Evolutionary conservation across 1,140 invertebrate genomes (phyloP).

Genomic region (Drosophila pachea): DNA sequence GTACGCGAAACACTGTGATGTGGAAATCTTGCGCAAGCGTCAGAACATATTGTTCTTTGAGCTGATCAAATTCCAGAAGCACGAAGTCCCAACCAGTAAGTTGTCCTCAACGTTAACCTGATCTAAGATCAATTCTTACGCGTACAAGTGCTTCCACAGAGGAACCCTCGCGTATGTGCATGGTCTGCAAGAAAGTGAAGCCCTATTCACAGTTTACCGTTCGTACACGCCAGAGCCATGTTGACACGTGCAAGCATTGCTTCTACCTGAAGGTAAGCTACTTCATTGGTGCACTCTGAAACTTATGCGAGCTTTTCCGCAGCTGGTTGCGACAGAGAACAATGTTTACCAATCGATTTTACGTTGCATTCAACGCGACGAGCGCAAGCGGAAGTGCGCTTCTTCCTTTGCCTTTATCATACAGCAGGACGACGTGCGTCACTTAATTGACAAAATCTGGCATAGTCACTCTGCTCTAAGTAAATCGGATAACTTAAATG

Average conservation of each 20-base stretch:
- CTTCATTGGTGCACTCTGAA: background rate
- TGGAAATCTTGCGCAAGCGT: constrained; percentile 68
- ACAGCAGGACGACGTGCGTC: constrained; percentile 81
- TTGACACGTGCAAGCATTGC: constrained; percentile 76
- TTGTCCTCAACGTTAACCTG: background rate
- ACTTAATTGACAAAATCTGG: constrained; percentile 83
- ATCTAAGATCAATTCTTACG: background rate
- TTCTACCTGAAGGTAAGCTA: constrained; percentile 67
- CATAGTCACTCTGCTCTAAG: constrained; percentile 82
- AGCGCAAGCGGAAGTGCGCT: constrained; percentile 79
- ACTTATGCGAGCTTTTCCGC: background rate
- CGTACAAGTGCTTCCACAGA: constrained; percentile 13
- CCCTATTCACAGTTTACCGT: constrained; percentile 63
- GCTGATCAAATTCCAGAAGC: constrained; percentile 66
- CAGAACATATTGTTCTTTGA: constrained; percentile 72
- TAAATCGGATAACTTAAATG: constrained; percentile 80
- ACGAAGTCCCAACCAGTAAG: constrained; percentile 41
- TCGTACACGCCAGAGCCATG: constrained; percentile 67
- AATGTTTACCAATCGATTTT: constrained; percentile 80
- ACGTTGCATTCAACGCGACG: constrained; percentile 81
- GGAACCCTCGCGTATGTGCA: constrained; percentile 69
- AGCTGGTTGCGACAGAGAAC: constrained; percentile 69
- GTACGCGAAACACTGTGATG: constrained; percentile 63
- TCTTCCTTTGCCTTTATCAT: constrained; percentile 81
- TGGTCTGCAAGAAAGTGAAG: constrained; percentile 73